Evolutionary conservation across 2,113 vertebrate species (phyloP).

Genomic region (cat (Felis catus)): DNA sequence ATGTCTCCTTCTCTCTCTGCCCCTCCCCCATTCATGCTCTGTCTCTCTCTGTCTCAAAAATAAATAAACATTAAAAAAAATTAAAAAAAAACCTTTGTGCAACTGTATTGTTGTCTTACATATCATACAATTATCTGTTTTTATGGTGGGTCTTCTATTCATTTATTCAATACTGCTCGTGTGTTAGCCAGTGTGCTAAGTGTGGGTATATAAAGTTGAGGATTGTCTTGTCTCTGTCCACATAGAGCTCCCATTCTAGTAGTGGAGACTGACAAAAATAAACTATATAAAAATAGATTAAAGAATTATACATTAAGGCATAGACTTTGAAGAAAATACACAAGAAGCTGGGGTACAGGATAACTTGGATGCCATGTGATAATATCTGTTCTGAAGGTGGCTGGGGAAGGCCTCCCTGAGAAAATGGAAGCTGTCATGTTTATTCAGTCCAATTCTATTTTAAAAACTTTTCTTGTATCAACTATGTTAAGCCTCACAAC

Average conservation of each 20-base stretch:
- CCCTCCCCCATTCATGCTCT: too few species aligned
- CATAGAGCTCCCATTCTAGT: neutral
- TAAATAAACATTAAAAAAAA: too few species aligned
- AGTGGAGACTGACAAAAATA: neutral
- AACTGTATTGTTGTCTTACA: neutral
- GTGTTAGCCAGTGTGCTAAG: neutral
- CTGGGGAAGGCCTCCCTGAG: neutral
- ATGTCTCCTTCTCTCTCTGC: too few species aligned
- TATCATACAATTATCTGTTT: neutral
- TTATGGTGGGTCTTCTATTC: neutral
- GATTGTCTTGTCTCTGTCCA: neutral
- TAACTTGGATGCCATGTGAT: neutral
- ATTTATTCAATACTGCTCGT: neutral
- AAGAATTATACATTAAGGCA: neutral
- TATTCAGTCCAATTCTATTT: neutral
- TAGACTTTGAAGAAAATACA: neutral
- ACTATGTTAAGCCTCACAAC: neutral
- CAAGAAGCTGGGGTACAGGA: neutral
- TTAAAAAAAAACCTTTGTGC: too few species aligned
- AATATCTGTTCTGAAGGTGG: neutral
- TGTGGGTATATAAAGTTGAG: neutral
- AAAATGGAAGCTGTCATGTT: neutral
- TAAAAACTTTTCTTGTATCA: neutral
- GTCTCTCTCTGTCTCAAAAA: too few species aligned
- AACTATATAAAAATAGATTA: neutral